These are phyloP conservation scores for Neotoxoptera formosana DNA, from an alignment of 1,140 invertebrate species.

Conservation along the genomic window DNA sequence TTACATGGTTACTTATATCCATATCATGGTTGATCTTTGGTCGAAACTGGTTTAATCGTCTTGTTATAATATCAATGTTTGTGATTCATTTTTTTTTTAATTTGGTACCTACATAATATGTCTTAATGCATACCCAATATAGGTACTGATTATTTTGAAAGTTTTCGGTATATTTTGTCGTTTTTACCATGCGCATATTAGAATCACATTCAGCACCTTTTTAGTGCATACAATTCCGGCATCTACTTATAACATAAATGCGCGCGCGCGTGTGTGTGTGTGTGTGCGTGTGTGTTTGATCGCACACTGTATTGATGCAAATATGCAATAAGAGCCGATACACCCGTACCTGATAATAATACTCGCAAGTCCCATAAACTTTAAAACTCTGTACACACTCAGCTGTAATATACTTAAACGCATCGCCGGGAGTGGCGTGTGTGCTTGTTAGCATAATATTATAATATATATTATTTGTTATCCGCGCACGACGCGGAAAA, in stretches of 20 bases:
- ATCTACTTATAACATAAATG: too few relatives aligned
- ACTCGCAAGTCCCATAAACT: background rate
- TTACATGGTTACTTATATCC: background rate
- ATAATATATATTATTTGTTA: background rate
- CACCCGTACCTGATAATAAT: background rate
- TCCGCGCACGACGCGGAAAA: background rate
- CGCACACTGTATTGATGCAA: background rate
- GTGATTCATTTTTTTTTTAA: background rate
- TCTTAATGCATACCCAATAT: background rate
- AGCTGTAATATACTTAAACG: background rate
- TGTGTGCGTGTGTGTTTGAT: too few relatives aligned
- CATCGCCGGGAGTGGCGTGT: background rate
- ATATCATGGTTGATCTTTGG: too few relatives aligned
- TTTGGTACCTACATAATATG: too few relatives aligned
- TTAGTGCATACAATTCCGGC: background rate
- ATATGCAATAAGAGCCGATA: background rate
- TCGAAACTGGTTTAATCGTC: too few relatives aligned
- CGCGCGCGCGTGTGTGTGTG: background rate
- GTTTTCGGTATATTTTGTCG: background rate
- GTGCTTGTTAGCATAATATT: background rate
- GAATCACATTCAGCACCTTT: background rate
- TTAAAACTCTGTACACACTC: background rate
- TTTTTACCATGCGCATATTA: background rate
- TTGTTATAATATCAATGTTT: too few relatives aligned
- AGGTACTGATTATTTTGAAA: background rate